Conservation (phyloP, 2,888 invertebrate species). For the Piscicola geometra region DNA sequence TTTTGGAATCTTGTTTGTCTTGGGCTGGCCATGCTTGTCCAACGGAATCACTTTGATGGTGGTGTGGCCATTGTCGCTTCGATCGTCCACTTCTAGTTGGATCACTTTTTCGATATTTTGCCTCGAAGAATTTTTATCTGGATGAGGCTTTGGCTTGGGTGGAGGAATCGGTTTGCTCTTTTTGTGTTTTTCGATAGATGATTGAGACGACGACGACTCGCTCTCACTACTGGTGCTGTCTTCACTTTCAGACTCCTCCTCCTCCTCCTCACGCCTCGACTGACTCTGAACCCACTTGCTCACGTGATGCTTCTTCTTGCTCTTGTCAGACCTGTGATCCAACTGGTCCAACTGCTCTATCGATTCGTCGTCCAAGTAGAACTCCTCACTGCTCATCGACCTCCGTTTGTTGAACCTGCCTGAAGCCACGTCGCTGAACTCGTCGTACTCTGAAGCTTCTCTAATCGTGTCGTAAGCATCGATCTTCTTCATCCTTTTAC, state of each 20-base stretch:
- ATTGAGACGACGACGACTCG: neutral
- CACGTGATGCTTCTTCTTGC: conserved; percentile 12
- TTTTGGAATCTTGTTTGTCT: neutral
- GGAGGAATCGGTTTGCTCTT: conserved; percentile 25
- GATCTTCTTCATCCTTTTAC: neutral
- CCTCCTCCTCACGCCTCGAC: neutral
- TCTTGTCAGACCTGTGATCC: neutral
- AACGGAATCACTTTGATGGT: conserved; percentile 33
- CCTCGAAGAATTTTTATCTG: neutral
- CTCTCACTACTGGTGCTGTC: conserved; percentile 36
- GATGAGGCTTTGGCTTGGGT: conserved; percentile 9
- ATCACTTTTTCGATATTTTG: conserved; percentile 34
- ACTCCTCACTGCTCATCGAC: conserved; percentile 41
- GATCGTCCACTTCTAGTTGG: conserved; percentile 35
- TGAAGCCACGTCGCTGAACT: conserved; percentile 3
- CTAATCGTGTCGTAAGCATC: conserved; percentile 22
- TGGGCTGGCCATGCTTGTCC: conserved; percentile 14
- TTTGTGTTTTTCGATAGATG: neutral
- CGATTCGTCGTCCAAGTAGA: conserved; percentile 43
- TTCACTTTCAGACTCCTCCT: neutral
- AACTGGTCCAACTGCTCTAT: conserved; percentile 39
- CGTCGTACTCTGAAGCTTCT: conserved; percentile 13
- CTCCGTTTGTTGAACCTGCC: neutral
- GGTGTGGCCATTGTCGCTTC: conserved; percentile 25
- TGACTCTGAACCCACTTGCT: conserved; percentile 26